These are phyloP conservation scores for Glossosoma conforme DNA, from an alignment of 1,140 invertebrate species.

Conservation along the genomic window DNA sequence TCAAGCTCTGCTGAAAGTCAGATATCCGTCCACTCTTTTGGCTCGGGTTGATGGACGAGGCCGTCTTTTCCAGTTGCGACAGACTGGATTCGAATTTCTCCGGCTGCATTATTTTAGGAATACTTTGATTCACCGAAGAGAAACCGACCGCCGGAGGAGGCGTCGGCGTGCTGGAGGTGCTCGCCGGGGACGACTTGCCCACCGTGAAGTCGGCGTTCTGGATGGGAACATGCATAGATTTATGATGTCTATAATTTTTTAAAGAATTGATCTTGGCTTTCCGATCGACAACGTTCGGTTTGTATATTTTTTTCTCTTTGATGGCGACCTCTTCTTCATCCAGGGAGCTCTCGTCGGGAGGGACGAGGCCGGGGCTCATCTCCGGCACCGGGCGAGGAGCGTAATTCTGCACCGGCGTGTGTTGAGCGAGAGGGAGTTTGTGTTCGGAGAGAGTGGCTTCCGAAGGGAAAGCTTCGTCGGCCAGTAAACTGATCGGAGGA, in stretches of 20 bases:
- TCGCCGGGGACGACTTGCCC: constrained; percentile 16
- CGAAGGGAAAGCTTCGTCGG: constrained; percentile 44
- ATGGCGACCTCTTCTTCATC: constrained; percentile 19
- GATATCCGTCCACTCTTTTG: constrained; percentile 42
- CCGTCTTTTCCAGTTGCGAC: constrained; percentile 43
- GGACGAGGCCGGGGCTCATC: background rate
- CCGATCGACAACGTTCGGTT: constrained; percentile 30
- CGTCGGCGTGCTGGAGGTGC: constrained; percentile 25
- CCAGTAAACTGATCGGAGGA: constrained; percentile 38
- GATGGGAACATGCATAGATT: constrained; percentile 25
- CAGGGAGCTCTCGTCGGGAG: constrained; percentile 19
- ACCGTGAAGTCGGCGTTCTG: constrained; percentile 14
- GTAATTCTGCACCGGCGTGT: too few relatives aligned
- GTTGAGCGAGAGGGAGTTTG: constrained; percentile 12
- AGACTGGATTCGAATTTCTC: constrained; percentile 40
- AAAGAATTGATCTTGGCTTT: constrained; percentile 43
- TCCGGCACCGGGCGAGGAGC: too few relatives aligned
- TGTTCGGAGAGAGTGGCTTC: constrained; percentile 40
- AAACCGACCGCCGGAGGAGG: constrained; percentile 6
- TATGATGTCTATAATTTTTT: constrained; percentile 49
- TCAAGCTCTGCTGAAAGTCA: constrained; percentile 46
- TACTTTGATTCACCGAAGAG: constrained; percentile 1
- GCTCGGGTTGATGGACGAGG: constrained; percentile 33
- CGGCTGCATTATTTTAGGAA: too few relatives aligned
- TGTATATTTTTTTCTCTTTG: constrained; percentile 25